These are phyloP conservation scores for Abrostola triplasia DNA, from an alignment of 2,888 invertebrate species.

Conservation along the genomic window DNA sequence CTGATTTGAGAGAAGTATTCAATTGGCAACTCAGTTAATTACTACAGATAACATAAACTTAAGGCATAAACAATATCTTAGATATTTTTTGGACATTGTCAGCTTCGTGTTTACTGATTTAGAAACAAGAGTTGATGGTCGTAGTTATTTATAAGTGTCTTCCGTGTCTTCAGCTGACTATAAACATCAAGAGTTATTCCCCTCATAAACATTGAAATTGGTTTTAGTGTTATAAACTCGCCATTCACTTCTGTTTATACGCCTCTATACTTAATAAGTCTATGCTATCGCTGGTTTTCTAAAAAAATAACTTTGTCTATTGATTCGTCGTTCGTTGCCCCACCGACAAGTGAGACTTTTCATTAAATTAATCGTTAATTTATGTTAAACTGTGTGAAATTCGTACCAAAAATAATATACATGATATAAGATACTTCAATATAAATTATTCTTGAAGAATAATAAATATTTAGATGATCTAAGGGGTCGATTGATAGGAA, in stretches of 20 bases:
- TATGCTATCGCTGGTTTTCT: constrained; percentile 46
- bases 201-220: too few relatives aligned
- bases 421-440: constrained; percentile 26
- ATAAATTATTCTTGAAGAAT: constrained; percentile 34
- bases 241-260: neutral
- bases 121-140: too few relatives aligned
- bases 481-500: constrained; percentile 57
- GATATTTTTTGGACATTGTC: neutral
- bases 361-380: constrained; percentile 64
- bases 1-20: neutral
- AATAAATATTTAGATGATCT: constrained; percentile 32
- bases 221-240: too few relatives aligned
- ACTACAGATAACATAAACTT: neutral
- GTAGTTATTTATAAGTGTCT: too few relatives aligned
- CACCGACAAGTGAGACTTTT: constrained; percentile 82
- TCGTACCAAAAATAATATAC: constrained; percentile 52
- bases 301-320: constrained; percentile 78
- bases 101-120: too few relatives aligned
- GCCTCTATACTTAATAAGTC: constrained; percentile 14
- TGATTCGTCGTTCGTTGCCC: constrained; percentile 81
- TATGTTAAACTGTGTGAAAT: constrained; percentile 67
- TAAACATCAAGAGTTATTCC: too few relatives aligned
- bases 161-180: too few relatives aligned
- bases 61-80: neutral
- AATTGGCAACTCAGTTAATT: neutral